Evolutionary conservation across 2,113 vertebrate genomes (phyloP).

Genomic region (Sterna hirundo): DNA sequence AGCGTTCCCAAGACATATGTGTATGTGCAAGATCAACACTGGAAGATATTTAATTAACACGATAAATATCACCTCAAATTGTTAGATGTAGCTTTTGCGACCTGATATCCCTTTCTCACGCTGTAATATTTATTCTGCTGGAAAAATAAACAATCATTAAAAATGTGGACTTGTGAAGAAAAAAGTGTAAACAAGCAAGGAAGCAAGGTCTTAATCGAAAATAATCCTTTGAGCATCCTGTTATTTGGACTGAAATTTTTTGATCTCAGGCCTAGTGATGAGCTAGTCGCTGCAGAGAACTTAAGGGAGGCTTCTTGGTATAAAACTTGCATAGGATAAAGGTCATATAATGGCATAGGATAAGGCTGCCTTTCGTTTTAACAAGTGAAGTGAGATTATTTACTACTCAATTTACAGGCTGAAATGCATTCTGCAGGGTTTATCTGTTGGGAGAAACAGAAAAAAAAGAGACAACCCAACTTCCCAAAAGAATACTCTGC

Average conservation of each 20-base stretch:
- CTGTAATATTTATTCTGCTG: not conserved
- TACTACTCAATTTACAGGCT: not conserved
- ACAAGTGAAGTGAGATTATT: not conserved
- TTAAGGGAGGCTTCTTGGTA: not conserved
- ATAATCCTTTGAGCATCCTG: not conserved
- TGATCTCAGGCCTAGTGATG: not conserved
- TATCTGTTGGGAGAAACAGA: not conserved
- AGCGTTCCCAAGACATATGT: not conserved
- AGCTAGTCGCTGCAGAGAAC: not conserved
- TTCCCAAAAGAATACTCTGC: not conserved
- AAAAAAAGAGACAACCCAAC: not conserved
- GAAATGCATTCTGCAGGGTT: not conserved
- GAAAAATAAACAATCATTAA: not conserved
- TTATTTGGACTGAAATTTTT: not conserved
- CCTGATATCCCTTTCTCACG: not conserved
- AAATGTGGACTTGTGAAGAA: not conserved
- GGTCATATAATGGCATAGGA: not conserved
- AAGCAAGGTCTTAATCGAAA: not conserved
- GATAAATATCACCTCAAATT: not conserved
- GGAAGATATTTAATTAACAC: not conserved
- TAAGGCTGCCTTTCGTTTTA: not conserved
- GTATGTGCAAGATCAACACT: not conserved
- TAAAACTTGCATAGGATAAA: not conserved
- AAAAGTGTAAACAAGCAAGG: not conserved
- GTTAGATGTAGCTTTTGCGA: not conserved